These are phyloP conservation scores for Coptodon bakossiorum DNA, from an alignment of 2,113 vertebrate genomes.

Conservation along the genomic window DNA sequence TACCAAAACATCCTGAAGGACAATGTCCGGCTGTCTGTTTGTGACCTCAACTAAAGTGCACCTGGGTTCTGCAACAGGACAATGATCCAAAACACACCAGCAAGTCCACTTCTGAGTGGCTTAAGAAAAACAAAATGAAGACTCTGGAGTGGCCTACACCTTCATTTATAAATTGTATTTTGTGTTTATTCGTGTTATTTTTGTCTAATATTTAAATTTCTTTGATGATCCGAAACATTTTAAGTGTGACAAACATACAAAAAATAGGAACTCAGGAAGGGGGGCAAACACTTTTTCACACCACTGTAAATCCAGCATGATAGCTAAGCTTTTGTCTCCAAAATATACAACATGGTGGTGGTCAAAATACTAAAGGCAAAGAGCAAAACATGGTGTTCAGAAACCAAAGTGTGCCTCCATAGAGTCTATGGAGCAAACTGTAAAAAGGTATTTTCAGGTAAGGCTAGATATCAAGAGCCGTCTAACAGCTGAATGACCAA, in stretches of 20 bases:
- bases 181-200: fast-evolving
- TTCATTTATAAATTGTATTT: background rate
- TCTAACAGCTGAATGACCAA: background rate
- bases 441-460: background rate
- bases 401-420: background rate
- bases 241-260: background rate
- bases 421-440: background rate
- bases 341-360: background rate
- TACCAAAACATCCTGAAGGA: background rate
- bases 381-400: background rate
- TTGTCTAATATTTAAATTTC: background rate
- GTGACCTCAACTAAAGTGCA: background rate
- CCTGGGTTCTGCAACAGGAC: background rate
- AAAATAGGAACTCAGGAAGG: background rate
- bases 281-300: background rate
- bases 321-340: background rate
- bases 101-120: background rate
- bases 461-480: fast-evolving
- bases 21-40: fast-evolving
- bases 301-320: fast-evolving
- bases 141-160: background rate
- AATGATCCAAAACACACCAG: background rate
- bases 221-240: background rate
- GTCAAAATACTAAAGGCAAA: background rate
- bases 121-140: background rate